phyloP scores from a whole-genome alignment of 2,888 invertebrate species.

The Phyto melanocephala region DNA sequence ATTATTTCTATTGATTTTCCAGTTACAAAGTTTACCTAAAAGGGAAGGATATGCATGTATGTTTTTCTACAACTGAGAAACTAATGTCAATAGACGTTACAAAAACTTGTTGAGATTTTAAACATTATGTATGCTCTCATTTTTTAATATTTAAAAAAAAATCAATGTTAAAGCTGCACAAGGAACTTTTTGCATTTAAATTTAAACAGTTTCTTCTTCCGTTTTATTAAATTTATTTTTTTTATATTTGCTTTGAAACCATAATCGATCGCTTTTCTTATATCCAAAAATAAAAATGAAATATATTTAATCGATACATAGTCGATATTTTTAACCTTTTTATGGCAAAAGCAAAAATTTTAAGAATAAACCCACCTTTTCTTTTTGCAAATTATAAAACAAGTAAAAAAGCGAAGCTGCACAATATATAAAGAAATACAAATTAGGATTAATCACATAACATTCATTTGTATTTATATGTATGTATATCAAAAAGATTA shows the following conservation, averaged over 20 bases:
- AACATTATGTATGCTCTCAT: too few species aligned
- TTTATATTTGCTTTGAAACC: constrained; percentile 11
- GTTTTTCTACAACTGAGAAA: too few species aligned
- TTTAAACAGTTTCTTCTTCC: too few species aligned
- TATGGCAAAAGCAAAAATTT: not conserved
- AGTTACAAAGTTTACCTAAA: too few species aligned
- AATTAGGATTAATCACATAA: constrained; percentile 30
- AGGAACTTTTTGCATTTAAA: constrained; percentile 75
- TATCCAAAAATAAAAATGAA: constrained; percentile 9
- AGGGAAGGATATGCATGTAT: too few species aligned
- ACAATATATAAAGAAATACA: constrained; percentile 31
- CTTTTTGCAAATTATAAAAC: constrained; percentile 45
- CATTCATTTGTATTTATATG: too few species aligned
- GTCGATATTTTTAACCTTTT: constrained; percentile 1
- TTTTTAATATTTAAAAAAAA: constrained; percentile 47
- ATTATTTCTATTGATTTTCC: too few species aligned
- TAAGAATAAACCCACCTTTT: constrained; percentile 54
- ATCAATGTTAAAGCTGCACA: constrained; percentile 76
- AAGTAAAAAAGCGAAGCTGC: constrained; percentile 41
- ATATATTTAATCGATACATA: not conserved
- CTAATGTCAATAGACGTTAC: too few species aligned
- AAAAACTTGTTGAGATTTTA: too few species aligned
- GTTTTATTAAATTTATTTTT: constrained; percentile 18
- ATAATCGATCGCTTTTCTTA: constrained; percentile 35
- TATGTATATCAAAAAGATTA: not conserved